Evolutionary conservation across 1,140 invertebrate genomes (phyloP), one percentile per base, ranked within the genome.

Genomic region (Drosophila sechellia): DNA sequence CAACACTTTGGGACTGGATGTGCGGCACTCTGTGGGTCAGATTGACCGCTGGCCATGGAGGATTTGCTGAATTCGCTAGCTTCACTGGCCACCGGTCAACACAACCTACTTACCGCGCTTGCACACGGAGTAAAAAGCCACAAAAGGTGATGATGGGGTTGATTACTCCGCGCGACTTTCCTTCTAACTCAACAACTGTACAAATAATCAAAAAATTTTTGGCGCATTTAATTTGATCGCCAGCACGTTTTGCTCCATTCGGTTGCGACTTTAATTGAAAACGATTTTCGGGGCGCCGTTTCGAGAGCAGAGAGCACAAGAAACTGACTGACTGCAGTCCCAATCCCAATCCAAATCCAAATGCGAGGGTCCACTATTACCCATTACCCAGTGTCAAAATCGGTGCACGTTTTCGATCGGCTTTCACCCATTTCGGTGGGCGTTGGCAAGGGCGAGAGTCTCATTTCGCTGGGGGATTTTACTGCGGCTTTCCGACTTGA

Each of bases 141-240:
- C 83, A 86, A 86, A 86, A 86, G 83, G 83, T 86, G 83, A 86
- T 86, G 83, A 86, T 86, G 83, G 81, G 83, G 83, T 86, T 86
- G 83, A 86, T 86, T 87, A 81, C 84, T 86, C 66, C 45, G 83
- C 48, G 75, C 79, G 84, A 89, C 84, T 87, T 86, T 86, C 83
- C 83, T 86, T 86, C 83, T 81, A 83, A 76, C 81, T 83, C 74
- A 55, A 58, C 52, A 77, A 65, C 76, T 86, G 84, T 83, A 86
- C 83, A 86, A 86, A 86, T 86, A 86, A 86, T 86, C 83, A 86
- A 87, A 87, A 86, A 73, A 72, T 76, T 86, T 86, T 76, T 70
- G 83, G 74, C 59, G 79, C 69, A 89, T 79, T 86, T 89, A 89
- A 86, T 86, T 86, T 89, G 83, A 87, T 86, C 74, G 86, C 64